These are phyloP conservation scores for Pterostichus madidus DNA, from an alignment of 2,888 invertebrate species.

Conservation along the genomic window DNA sequence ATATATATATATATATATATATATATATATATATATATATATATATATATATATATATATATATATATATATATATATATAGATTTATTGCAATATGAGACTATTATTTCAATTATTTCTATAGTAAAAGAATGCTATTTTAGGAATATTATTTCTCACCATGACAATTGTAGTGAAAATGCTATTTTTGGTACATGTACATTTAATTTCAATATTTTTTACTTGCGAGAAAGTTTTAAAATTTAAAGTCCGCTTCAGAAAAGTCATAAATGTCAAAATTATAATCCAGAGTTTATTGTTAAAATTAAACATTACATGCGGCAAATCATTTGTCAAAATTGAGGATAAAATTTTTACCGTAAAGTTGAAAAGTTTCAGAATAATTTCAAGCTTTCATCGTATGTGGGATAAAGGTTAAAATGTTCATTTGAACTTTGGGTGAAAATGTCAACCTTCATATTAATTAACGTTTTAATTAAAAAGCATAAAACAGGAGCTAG, in stretches of 20 bases:
- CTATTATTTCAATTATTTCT: too few species aligned
- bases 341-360: slow-evolving; percentile 3
- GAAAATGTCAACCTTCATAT: slow-evolving; percentile 9
- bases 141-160: too few species aligned
- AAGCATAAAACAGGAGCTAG: slow-evolving; percentile 9
- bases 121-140: too few species aligned
- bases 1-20: too few species aligned
- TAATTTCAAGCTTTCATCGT: slow-evolving; percentile 29
- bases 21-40: too few species aligned
- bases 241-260: too few species aligned
- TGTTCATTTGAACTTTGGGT: slow-evolving; percentile 38
- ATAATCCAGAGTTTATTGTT: slow-evolving; percentile 13
- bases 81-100: too few species aligned
- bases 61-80: too few species aligned
- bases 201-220: slow-evolving; percentile 3
- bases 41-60: too few species aligned
- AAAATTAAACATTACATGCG: slow-evolving; percentile 26
- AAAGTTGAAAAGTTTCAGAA: slow-evolving; percentile 30
- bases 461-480: slow-evolving; percentile 32
- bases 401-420: slow-evolving; percentile 38
- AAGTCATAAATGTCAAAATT: slow-evolving; percentile 8
- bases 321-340: slow-evolving; percentile 39
- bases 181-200: too few species aligned
- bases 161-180: too few species aligned
- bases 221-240: neutral